Conservation (phyloP, 2,797 vertebrate species). For the Chiroxiphia lanceolata region DNA sequence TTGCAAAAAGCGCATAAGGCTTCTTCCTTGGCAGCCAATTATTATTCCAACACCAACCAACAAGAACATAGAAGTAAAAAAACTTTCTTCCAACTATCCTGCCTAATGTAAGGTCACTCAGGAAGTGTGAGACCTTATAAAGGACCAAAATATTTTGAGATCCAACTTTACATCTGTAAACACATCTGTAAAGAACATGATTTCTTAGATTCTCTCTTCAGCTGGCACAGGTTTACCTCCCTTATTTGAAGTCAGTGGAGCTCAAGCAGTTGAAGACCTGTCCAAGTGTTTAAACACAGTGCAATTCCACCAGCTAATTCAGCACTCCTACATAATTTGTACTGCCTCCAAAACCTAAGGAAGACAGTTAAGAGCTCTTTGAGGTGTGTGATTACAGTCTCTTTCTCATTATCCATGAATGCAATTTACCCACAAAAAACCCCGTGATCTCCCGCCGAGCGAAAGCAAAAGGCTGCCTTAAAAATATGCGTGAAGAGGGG, state of each 20-base stretch:
- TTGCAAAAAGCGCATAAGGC: background rate
- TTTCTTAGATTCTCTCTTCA: background rate
- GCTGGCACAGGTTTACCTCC: background rate
- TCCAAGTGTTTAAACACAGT: background rate
- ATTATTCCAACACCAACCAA: background rate
- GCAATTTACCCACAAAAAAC: background rate
- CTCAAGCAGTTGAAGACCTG: background rate
- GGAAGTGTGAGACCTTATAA: background rate
- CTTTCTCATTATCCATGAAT: constrained; percentile 16
- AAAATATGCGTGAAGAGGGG: background rate
- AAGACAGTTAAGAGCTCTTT: background rate
- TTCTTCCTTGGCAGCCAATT: background rate
- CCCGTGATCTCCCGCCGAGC: background rate
- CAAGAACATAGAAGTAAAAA: background rate
- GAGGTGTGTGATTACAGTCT: constrained; percentile 45
- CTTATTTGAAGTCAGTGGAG: constrained; percentile 5
- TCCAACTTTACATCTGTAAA: background rate
- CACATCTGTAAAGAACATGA: background rate
- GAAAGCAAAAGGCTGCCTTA: background rate
- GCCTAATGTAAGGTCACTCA: background rate
- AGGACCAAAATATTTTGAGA: background rate
- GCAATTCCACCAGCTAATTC: constrained; percentile 16
- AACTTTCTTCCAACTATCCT: background rate
- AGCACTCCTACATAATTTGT: constrained; percentile 18
- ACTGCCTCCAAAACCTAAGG: background rate